Percentiles rank a stretch among this genome's conserved stretches.
phyloP scores from a whole-genome alignment of 2,888 invertebrate species.

The Sinelater perroti region DNA sequence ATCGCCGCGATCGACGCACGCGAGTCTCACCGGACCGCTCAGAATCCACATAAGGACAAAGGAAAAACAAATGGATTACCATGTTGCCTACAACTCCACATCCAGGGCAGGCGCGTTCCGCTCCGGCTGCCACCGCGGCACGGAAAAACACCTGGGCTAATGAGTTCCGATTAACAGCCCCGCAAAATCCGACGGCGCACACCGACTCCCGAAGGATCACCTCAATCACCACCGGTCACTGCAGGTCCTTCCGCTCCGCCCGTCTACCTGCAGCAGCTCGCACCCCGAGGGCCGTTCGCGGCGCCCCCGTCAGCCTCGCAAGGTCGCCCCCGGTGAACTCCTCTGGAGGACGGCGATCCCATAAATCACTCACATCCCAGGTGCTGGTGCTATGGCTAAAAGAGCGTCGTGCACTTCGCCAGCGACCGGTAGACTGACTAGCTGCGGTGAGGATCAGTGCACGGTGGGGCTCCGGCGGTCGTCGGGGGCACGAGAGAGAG shows the following conservation, averaged over 20 bases:
- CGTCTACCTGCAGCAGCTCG: slow-evolving; percentile 2
- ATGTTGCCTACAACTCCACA: slow-evolving; percentile 36
- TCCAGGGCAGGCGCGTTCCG: slow-evolving; percentile 15
- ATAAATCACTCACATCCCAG: not conserved
- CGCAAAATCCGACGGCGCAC: no score
- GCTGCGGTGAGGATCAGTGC: slow-evolving; percentile 40
- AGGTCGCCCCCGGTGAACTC: not conserved
- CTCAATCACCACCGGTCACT: not conserved
- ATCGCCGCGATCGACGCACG: slow-evolving; percentile 28
- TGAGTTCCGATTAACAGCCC: no score
- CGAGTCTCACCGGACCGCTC: slow-evolving; percentile 37
- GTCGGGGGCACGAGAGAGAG: slow-evolving; percentile 49
- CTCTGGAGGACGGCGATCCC: not conserved
- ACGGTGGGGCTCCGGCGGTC: slow-evolving; percentile 44
- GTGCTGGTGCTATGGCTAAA: no score
- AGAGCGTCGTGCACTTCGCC: slow-evolving; percentile 22
- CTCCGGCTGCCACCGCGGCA: slow-evolving; percentile 5
- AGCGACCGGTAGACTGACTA: slow-evolving; percentile 50
- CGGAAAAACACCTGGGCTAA: slow-evolving; percentile 9
- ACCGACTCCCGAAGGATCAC: not conserved
- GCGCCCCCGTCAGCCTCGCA: slow-evolving; percentile 3
- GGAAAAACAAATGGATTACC: slow-evolving; percentile 44
- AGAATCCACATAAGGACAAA: slow-evolving; percentile 40
- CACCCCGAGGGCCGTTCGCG: not conserved
- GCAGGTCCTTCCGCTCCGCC: not conserved